A percentile compares a stretch with the other conserved stretches of the same genome.
Evolutionary conservation across 2,888 invertebrate species (phyloP).

Genomic region (Onchidella celtica): DNA sequence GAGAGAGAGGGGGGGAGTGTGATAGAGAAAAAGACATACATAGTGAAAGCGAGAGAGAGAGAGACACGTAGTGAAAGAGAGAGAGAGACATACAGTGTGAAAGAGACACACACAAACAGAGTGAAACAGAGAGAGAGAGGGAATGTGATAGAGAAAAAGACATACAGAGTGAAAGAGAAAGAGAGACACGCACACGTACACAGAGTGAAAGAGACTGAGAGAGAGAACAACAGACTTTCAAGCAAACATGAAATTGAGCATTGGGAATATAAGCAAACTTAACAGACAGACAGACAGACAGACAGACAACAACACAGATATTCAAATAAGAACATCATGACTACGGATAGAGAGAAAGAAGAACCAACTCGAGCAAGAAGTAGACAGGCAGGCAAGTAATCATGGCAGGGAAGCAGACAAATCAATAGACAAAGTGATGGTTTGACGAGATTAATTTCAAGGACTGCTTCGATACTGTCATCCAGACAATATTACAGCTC

Average conservation of each 20-base stretch:
- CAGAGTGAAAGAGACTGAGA: slow-evolving; percentile 2
- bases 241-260: not conserved
- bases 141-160: not conserved
- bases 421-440: too few species aligned
- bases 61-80: slow-evolving; percentile 2
- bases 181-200: not conserved
- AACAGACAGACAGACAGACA: slow-evolving; percentile 5
- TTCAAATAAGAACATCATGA: not conserved
- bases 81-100: not conserved
- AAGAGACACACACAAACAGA: not conserved
- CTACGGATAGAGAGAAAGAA: not conserved
- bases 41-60: not conserved
- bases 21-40: too few species aligned
- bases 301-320: slow-evolving; percentile 1
- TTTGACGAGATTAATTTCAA: slow-evolving; percentile 39
- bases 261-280: not conserved
- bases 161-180: slow-evolving; percentile 4
- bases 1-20: too few species aligned
- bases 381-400: not conserved
- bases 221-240: not conserved
- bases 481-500: slow-evolving; percentile 26
- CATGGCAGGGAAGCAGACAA: too few species aligned
- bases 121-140: slow-evolving; percentile 12
- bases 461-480: not conserved
- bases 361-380: not conserved